Percentiles rank a stretch among this genome's conserved stretches.
Conservation (phyloP, 2,113 vertebrate genomes). For the Macrotis lagotis region DNA sequence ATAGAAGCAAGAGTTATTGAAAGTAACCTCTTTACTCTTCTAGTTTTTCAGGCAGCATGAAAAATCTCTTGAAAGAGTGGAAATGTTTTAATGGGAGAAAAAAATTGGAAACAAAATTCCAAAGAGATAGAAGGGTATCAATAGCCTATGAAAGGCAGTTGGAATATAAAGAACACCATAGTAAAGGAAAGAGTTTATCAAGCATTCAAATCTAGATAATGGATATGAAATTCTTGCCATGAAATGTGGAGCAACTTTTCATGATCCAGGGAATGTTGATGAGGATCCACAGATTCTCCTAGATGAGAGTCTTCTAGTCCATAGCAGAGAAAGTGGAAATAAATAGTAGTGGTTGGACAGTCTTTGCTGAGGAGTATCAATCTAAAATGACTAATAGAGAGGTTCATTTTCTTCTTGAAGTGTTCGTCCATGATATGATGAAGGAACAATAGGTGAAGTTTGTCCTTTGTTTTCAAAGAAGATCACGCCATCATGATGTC, state of each 20-base stretch:
- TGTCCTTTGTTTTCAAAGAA: too few relatives aligned
- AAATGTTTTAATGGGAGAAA: not conserved
- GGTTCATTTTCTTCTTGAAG: too few relatives aligned
- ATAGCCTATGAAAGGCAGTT: not conserved
- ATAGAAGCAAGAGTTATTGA: not conserved
- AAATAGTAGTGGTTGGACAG: too few relatives aligned
- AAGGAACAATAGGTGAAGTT: too few relatives aligned
- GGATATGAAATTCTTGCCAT: not conserved
- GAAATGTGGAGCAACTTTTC: not conserved
- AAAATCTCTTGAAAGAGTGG: not conserved
- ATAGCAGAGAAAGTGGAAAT: too few relatives aligned
- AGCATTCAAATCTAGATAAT: not conserved
- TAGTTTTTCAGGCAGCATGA: not conserved
- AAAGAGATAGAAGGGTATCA: not conserved
- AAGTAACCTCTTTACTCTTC: not conserved
- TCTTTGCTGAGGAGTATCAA: too few relatives aligned
- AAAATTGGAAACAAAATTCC: not conserved
- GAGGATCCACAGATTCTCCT: not conserved
- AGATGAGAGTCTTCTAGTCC: too few relatives aligned
- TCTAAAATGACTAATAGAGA: too few relatives aligned
- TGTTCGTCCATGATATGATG: too few relatives aligned
- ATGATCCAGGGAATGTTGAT: not conserved
- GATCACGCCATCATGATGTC: too few relatives aligned
- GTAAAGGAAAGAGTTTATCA: not conserved
- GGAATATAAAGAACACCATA: not conserved